Percentiles rank a stretch among this genome's conserved stretches.
phyloP scores from a whole-genome alignment of 2,797 vertebrate species.

The Gambusia yucatana region DNA sequence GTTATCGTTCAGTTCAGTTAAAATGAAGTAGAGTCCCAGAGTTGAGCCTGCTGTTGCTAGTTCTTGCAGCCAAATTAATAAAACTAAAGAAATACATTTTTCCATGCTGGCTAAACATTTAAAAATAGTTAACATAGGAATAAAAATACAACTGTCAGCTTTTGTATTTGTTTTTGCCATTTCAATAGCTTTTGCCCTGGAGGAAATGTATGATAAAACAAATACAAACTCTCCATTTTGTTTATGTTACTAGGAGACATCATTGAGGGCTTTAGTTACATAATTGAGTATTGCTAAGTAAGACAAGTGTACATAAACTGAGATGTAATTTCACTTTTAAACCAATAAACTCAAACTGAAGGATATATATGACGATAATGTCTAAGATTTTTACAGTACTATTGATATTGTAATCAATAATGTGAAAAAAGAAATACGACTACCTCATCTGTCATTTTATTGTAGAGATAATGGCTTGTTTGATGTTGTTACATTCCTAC shows the following conservation, averaged over 20 bases:
- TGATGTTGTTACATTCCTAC: conserved; percentile 12
- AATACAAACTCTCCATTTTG: background rate
- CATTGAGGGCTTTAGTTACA: background rate
- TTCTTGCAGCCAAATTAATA: background rate
- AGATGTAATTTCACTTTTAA: background rate
- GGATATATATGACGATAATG: background rate
- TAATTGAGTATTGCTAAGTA: background rate
- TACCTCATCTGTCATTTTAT: background rate
- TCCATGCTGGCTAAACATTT: background rate
- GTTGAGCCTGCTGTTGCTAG: background rate
- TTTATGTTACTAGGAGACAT: background rate
- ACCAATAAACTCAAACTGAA: background rate
- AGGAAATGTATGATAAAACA: background rate
- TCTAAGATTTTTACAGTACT: background rate
- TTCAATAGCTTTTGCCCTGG: background rate
- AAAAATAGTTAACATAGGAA: background rate
- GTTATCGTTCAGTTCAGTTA: background rate
- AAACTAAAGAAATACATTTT: background rate
- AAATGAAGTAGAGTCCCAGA: background rate
- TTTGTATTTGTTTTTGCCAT: background rate
- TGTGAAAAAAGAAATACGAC: background rate
- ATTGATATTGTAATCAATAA: background rate
- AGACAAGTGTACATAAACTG: background rate
- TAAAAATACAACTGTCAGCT: background rate
- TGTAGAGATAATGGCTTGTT: background rate